Percentiles rank a stretch among this genome's conserved stretches.
Conservation (phyloP, 2,797 vertebrate genomes). For the Danio albolineatus region DNA sequence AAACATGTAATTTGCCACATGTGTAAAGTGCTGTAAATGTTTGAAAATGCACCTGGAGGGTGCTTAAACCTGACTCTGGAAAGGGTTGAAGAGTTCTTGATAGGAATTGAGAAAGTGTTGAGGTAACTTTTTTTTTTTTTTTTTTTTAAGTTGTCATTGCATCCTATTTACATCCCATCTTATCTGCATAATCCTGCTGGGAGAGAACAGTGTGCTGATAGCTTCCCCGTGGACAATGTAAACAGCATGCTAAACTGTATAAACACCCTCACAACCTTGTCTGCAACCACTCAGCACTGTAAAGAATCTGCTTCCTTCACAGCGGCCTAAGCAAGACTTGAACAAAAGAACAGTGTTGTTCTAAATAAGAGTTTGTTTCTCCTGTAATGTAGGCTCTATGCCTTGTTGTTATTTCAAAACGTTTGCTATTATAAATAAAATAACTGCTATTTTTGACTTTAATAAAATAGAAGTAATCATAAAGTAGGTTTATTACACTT, state of each 20-base stretch:
- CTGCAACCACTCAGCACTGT: constrained; percentile 41
- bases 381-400: not conserved
- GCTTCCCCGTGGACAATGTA: constrained; percentile 77
- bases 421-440: not conserved
- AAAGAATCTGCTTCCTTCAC: constrained; percentile 41
- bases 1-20: no score
- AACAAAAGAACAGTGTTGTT: not conserved
- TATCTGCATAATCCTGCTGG: constrained; percentile 75
- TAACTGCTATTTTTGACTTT: not conserved
- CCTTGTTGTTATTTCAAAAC: not conserved
- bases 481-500: no score
- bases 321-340: not conserved
- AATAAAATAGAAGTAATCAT: not conserved
- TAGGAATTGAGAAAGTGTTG: not conserved
- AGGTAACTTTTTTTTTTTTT: not conserved
- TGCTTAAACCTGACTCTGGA: no score
- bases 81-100: no score
- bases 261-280: constrained; percentile 73
- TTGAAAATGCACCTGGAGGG: no score
- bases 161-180: constrained; percentile 73
- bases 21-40: no score
- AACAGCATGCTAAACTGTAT: constrained; percentile 75
- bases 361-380: not conserved
- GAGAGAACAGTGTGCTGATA: constrained; percentile 74
- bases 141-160: constrained; percentile 44